Evolutionary conservation across 1,140 invertebrate genomes (phyloP).

Genomic region (Batillaria attramentaria): DNA sequence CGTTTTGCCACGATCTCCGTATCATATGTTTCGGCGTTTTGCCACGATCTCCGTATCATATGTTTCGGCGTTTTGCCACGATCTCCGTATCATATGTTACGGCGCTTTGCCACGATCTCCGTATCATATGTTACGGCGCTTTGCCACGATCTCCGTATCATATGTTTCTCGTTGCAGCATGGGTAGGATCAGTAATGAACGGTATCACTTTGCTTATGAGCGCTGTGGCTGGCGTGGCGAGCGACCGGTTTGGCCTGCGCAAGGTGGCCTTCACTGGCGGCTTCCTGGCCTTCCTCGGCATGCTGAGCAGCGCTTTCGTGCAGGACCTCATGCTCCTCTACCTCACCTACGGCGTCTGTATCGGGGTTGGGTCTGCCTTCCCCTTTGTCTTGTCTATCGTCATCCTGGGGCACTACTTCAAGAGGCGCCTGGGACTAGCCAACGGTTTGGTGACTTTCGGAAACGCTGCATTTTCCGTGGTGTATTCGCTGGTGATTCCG

Average conservation of each 20-base stretch:
- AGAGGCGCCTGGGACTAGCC: slow-evolving; percentile 84
- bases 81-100: too few species aligned
- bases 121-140: too few species aligned
- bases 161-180: slow-evolving; percentile 83
- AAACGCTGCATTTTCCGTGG: slow-evolving; percentile 89
- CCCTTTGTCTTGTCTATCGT: slow-evolving; percentile 92
- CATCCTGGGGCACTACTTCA: slow-evolving; percentile 93
- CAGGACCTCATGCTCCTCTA: slow-evolving; percentile 78
- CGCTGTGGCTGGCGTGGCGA: slow-evolving; percentile 88
- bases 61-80: too few species aligned
- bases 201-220: slow-evolving; percentile 92
- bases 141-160: too few species aligned
- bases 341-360: slow-evolving; percentile 90
- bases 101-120: too few species aligned
- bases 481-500: slow-evolving; percentile 83
- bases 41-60: too few species aligned
- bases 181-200: slow-evolving; percentile 89
- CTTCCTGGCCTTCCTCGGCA: slow-evolving; percentile 82
- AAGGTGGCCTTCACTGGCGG: slow-evolving; percentile 88
- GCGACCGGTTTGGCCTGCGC: slow-evolving; percentile 87
- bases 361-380: slow-evolving; percentile 88
- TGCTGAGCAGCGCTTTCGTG: slow-evolving; percentile 87
- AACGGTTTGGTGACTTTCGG: slow-evolving; percentile 93
- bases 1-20: too few species aligned
- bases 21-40: too few species aligned